Base-by-base conservation (phyloP, 2,888 invertebrate genomes). In the Aphelenchoides bicaudatus region DNA sequence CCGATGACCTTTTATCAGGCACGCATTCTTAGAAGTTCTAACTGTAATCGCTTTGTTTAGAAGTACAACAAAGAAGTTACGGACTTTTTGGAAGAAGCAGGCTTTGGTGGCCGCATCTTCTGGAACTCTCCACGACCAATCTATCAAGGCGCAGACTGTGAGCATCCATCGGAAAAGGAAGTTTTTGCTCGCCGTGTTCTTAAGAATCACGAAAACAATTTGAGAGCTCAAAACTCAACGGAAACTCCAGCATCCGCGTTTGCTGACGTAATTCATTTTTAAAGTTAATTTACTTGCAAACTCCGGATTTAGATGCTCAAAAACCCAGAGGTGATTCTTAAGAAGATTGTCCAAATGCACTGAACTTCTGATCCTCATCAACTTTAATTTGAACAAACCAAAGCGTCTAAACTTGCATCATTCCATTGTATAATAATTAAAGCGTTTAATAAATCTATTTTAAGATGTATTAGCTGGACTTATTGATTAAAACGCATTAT, bases 141-240 rank as follows among this genome's bases (percentile, higher is more conserved):
- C 65, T 79, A 79, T 66, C 79, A 79, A 61, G 79, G 78, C 21
- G 71, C 75, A 31, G 79, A 80, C 61, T 79, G 79, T 62, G 72
- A 75, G 27, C 80, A 79, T 76, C 79, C 79, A 29, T 65, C 70
- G 2, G 75, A 79, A 63, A 75, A 74, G 60, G 78, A 79, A 49
- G 76, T 79, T 39, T 79, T 79, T 58, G 77, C 78, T 19, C 64
- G 79, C 60, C 58, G 71, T 23, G 78, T 78, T 8, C 66, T 78
- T 31, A 78, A 78, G 62, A 78, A 78, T 63, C 71, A 76, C 50
- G 75, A 78, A 55, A 49, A 67, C 37, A 62, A 61, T 30, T 64
- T 68, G 59, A 65, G 68, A 47, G 49, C 43, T 8, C 51, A 43
- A 8, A 66, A 71, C 39, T 30, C 43, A 13, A 69, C 65, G 5